Evolutionary conservation across 2,113 vertebrate genomes (phyloP).

Genomic region (Oenanthe melanoleuca): DNA sequence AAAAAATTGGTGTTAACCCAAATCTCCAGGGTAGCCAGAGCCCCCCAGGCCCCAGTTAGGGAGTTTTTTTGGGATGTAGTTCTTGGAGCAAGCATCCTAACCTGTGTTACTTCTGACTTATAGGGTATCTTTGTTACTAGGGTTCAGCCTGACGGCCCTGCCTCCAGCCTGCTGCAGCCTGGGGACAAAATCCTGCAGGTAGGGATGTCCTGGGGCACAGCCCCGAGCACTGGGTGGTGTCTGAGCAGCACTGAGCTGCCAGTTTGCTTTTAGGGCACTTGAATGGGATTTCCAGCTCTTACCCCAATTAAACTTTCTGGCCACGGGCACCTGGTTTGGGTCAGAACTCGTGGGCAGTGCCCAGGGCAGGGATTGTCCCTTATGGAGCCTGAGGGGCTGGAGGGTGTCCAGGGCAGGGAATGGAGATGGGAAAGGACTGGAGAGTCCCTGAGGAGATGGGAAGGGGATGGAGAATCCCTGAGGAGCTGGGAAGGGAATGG

Average conservation of each 20-base stretch:
- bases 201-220: slow-evolving; percentile 10
- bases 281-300: rapidly evolving
- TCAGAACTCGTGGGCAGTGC: not conserved
- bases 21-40: not conserved
- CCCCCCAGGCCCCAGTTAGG: slow-evolving; percentile 5
- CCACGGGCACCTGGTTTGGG: not conserved
- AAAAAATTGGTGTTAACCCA: too few relatives aligned
- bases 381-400: not conserved
- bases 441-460: not conserved
- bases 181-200: slow-evolving; percentile 99
- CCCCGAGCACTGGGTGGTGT: rapidly evolving
- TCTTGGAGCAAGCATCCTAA: slow-evolving; percentile 87
- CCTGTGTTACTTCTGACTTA: slow-evolving; percentile 99
- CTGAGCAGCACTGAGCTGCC: rapidly evolving
- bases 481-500: not conserved
- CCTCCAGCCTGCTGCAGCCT: slow-evolving; percentile 89
- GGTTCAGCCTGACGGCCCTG: slow-evolving; percentile 99
- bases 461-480: not conserved
- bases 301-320: not conserved
- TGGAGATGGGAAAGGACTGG: not conserved
- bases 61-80: slow-evolving; percentile 44
- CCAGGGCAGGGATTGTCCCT: not conserved
- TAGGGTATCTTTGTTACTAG: slow-evolving; percentile 99
- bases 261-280: rapidly evolving
- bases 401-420: not conserved